Base-by-base conservation (phyloP, 2,113 vertebrate genomes). In the Ctenodactylus gundi region DNA sequence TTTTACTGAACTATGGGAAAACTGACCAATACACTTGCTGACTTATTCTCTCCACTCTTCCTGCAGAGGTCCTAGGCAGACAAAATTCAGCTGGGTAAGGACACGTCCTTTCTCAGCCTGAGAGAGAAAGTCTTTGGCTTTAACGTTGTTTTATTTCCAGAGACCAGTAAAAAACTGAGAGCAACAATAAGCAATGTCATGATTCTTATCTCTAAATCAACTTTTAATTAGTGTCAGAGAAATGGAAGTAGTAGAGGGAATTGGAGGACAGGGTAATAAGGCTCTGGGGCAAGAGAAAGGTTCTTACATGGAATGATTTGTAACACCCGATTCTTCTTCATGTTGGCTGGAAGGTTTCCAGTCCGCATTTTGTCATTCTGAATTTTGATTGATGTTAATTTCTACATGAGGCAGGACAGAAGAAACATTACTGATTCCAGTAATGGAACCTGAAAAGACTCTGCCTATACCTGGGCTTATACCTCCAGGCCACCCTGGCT, bases 361-460 rank as follows among this genome's bases (percentile, higher is more conserved):
- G 99, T 99, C 90, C 99, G 98, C 99, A 99, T 99, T 98, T 99
- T 99, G 97, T 99, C 99, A 3, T 99, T 99, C 97, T 99, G 99
- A 96, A 99, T 99, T 98, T 99, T 99, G 98, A 99, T 99, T 31
- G 99, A 99, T 77, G 99, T 99, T 96, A 99, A 98, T 85, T 99
- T 99, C 99, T 99, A 97, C 82, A 93, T 85, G 46, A 68, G 83
- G 81, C 39, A 92, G 57, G 64, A 29, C 44, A 92, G 46, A 76
- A 39, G 44, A 95, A 88, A 75, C 4, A 76, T 84, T 64, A 91
- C 20, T 81, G 39, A 39, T 46, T 23, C 55, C 8, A 80, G 49
- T 31, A 85, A 64, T 31, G 41, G 44, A 64, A 60, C 29, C 36
- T 68, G 81, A 81, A 11, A 88, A 80, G 57, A 84, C 44, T 46